Base-by-base conservation (phyloP, 2,113 vertebrate species). In the Orientallactaga bullata region DNA sequence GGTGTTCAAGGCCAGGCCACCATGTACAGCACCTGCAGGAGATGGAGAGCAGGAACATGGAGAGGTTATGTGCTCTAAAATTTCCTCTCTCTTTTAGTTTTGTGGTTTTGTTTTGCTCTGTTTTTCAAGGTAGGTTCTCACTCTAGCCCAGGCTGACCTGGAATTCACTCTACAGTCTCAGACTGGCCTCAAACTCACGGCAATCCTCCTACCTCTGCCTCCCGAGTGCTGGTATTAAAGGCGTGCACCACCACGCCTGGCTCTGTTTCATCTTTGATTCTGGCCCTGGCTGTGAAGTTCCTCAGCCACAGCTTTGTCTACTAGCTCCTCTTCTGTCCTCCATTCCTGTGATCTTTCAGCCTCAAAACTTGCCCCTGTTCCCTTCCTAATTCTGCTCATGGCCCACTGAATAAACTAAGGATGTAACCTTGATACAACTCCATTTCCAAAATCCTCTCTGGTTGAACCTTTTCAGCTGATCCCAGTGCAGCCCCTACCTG, bases 31-130 rank as follows among this genome's bases (percentile, higher is more conserved):
- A 32, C 39, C 55, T 42, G 65, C n/a, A 51, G 39, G 78, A 72
- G 18, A 47, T 0, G 13, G 23, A 81, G 3, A 7, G 55, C 47
- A 23, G 20, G 15, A 23, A 37, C 58, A 71, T 77, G 81, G 55
- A 58, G n/a, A 37, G 28, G 65, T 21, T 0, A 1, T 17, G 4
- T 5, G 5, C 20, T 26, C 35, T 9, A 0, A n/a, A n/a, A n/a
- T n/a, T n/a, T n/a, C n/a, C n/a, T n/a, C 20, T 26, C 35, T 9
- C 5, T 47, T 47, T 47, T 47, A 47, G 42, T 47, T n/a, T n/a
- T n/a, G n/a, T 47, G 42, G 5, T 47, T 47, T 47, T 47, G 42
- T 47, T 47, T 47, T 47, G 42, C 8, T 47, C 8, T 47, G 42
- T 47, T 47, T 47, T 47, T 8, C 42, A 5, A 47, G 8, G 42